Evolutionary conservation across 2,113 vertebrate genomes (phyloP).

Genomic region (Laterallus jamaicensis): DNA sequence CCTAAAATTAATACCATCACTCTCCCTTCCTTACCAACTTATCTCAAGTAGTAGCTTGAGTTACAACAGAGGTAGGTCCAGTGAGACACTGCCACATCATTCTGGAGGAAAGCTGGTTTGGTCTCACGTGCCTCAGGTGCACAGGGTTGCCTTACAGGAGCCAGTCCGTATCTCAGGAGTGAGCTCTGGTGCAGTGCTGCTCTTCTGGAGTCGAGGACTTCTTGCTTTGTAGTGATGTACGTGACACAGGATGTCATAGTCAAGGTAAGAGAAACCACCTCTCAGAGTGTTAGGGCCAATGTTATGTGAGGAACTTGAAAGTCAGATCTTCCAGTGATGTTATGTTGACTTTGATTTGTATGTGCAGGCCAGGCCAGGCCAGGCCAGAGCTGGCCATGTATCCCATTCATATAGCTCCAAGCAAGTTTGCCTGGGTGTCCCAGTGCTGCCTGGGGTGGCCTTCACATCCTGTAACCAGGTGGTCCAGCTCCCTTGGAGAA

Average conservation of each 20-base stretch:
- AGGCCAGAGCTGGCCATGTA: not conserved
- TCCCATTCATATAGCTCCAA: not conserved
- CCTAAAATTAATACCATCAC: not conserved
- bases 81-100: not conserved
- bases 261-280: not conserved
- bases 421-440: rapidly evolving
- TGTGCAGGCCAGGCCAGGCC: not conserved
- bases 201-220: not conserved
- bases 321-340: not conserved
- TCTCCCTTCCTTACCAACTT: not conserved
- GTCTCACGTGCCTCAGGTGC: not conserved
- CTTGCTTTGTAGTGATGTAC: not conserved
- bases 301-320: not conserved
- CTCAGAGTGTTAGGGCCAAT: not conserved
- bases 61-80: not conserved
- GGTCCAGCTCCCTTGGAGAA: not conserved
- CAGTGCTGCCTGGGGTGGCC: not conserved
- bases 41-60: not conserved
- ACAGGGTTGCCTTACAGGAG: not conserved
- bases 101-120: not conserved
- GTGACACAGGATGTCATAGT: not conserved
- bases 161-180: not conserved
- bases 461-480: rapidly evolving
- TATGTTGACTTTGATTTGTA: not conserved
- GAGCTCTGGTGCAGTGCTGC: not conserved